phyloP scores from a whole-genome alignment of 2,888 invertebrate species.

The Orchesella flavescens region DNA sequence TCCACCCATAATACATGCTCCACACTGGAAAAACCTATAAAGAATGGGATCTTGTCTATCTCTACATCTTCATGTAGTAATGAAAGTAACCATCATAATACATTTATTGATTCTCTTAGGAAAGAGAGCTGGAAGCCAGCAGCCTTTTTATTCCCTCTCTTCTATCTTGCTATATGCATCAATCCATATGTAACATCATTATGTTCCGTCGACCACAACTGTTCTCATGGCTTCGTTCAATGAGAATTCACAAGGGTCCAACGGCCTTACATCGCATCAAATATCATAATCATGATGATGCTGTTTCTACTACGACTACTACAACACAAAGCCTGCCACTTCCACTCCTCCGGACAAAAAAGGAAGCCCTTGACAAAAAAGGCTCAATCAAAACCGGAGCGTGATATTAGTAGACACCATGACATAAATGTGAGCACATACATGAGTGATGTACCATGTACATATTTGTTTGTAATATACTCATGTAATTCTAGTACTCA shows the following conservation, averaged over 20 bases:
- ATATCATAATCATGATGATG: conserved; percentile 60
- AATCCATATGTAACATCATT: conserved; percentile 47
- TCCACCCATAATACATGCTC: neutral
- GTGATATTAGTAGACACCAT: conserved; percentile 29
- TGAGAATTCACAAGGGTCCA: conserved; percentile 70
- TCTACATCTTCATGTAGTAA: neutral
- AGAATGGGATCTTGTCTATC: neutral
- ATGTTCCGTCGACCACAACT: conserved; percentile 69
- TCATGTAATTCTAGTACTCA: neutral
- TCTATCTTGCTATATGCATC: conserved; percentile 4
- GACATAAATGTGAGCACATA: conserved; percentile 28
- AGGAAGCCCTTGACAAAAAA: conserved; percentile 57
- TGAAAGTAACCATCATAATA: conserved; percentile 4
- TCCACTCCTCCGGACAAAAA: conserved; percentile 28
- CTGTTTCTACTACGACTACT: conserved; percentile 44
- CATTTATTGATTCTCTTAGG: conserved; percentile 12
- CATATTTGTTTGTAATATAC: neutral
- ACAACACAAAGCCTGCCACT: conserved; percentile 22
- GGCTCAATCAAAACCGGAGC: conserved; percentile 54
- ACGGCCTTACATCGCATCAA: conserved; percentile 62
- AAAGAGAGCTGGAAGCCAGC: neutral
- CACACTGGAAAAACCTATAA: too few relatives aligned
- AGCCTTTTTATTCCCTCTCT: conserved; percentile 33
- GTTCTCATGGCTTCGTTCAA: conserved; percentile 64
- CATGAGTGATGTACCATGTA: neutral